Base-by-base conservation (phyloP, 2,888 invertebrate species). In the Nemoura dubitans region DNA sequence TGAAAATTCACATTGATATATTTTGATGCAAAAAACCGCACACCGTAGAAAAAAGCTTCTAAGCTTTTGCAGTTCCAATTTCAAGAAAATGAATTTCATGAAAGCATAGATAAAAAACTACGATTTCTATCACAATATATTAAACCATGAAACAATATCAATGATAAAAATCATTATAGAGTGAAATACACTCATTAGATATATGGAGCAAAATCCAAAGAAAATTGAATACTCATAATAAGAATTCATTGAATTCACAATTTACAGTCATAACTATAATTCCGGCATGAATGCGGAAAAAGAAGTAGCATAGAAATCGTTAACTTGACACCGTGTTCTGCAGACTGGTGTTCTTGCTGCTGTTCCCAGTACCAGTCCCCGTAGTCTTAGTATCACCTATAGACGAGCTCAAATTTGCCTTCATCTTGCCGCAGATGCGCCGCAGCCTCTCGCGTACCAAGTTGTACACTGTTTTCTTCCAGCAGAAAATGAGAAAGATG, bases 401-500 rank as follows among this genome's bases (percentile, higher is more conserved):
- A 29, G 78, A 78, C 10, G 78, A 78, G 28, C 27, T 28, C 30
- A n/a, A 16, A n/a, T 81, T 30, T 5, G 14, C 81, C 28, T 30
- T 30, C 81, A n/a, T 16, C n/a, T 2, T 10, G 30, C 81, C 29
- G 28, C 3, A 81, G 14, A 28, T 81, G 21, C 78, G 82, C 25
- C 84, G 1, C 28, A 76, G 27, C 76, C 25, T 84, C 28, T 84
- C 84, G 21, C 85, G 26, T 3, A 87, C 28, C 0, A 76, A n/a
- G 21, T 28, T 76, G 77, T 86, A 86, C 76, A 89, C 88, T 16
- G 86, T 87, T 26, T 83, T 87, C 82, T 90, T 89, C 87, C 90
- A 90, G 21, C 89, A 89, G 87, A 90, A 89, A 76, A 90, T 88
- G 36, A 89, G 81, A 84, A 90, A 89, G 76, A 90, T 87, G 87